phyloP scores from a whole-genome alignment of 2,113 vertebrate genomes.

The Garra rufa region DNA sequence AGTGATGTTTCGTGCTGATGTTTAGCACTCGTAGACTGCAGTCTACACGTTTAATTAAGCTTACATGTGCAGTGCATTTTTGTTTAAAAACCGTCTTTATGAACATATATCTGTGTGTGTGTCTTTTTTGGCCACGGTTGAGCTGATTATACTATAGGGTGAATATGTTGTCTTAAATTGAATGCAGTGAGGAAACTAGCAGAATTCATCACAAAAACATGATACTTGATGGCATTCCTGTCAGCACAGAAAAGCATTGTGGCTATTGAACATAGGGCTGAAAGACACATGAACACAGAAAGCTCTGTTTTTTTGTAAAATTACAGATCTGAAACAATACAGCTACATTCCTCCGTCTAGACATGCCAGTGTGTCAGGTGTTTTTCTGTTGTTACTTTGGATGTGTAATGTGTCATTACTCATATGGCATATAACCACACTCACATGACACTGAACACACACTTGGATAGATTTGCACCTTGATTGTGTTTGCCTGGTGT shows the following conservation, averaged over 20 bases:
- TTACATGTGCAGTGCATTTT: too few species aligned
- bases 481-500: background rate
- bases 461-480: background rate
- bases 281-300: background rate
- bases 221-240: too few species aligned
- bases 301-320: background rate
- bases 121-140: too few species aligned
- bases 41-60: background rate
- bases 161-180: too few species aligned
- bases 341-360: conserved; percentile 1
- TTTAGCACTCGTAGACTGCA: background rate
- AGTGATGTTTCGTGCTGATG: background rate
- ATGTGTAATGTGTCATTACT: background rate
- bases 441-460: background rate
- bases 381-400: background rate
- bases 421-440: too few species aligned
- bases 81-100: too few species aligned
- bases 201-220: too few species aligned
- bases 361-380: background rate
- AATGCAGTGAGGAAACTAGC: too few species aligned
- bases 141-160: too few species aligned
- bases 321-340: background rate
- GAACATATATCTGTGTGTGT: too few species aligned
- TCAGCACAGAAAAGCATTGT: too few species aligned
- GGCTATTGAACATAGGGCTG: background rate